These are phyloP conservation scores for Leptocoma aspasia DNA, from an alignment of 2,113 vertebrate genomes.

Conservation along the genomic window DNA sequence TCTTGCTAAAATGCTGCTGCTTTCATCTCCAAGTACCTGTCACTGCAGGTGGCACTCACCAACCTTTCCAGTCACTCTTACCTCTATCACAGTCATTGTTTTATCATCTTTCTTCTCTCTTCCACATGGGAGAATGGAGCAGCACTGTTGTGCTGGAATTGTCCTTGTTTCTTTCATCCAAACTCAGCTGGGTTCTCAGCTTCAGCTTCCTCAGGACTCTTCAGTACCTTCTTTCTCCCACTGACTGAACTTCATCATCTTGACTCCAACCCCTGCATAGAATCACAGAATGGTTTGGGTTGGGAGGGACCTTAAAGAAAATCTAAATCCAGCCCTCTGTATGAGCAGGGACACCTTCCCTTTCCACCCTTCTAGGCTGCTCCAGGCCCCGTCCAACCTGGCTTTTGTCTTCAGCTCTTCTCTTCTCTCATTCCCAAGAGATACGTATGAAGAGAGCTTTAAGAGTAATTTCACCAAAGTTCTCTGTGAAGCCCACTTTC, in stretches of 20 bases:
- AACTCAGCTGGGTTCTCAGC: neutral
- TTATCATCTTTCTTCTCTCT: neutral
- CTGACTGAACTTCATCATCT: neutral
- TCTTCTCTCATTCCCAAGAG: neutral
- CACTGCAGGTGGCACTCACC: rapidly evolving
- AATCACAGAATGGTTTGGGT: neutral
- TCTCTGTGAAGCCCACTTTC: neutral
- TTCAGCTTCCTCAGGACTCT: neutral
- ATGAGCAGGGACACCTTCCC: neutral
- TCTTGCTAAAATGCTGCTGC: neutral
- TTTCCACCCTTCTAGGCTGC: neutral
- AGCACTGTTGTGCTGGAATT: neutral
- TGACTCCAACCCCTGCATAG: rapidly evolving
- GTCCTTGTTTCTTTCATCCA: neutral
- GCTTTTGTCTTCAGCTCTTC: neutral
- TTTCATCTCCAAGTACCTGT: neutral
- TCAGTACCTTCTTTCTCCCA: neutral
- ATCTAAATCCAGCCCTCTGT: neutral
- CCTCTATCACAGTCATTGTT: neutral
- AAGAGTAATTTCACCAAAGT: neutral
- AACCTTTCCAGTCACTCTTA: neutral
- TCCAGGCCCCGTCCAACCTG: rapidly evolving
- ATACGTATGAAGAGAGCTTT: rapidly evolving
- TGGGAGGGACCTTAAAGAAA: neutral
- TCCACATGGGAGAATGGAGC: neutral